phyloP scores from a whole-genome alignment of 2,888 invertebrate genomes.

The Mechanitis messenoides region DNA sequence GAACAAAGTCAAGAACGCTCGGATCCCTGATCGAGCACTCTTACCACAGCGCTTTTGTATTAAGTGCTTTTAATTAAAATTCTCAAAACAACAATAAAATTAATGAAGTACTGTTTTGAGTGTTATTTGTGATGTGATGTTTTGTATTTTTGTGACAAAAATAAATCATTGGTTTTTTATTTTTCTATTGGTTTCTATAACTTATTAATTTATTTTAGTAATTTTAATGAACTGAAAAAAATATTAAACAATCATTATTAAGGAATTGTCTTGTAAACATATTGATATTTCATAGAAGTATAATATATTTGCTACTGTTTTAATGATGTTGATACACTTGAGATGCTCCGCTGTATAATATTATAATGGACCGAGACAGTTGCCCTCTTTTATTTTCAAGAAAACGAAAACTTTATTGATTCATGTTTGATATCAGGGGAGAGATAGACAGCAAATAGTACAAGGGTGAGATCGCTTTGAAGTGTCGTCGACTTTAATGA shows the following conservation, averaged over 20 bases:
- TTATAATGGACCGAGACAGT: slow-evolving; percentile 39
- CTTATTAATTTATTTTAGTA: no score
- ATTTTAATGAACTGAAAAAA: no score
- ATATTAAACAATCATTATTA: no score
- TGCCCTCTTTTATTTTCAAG: slow-evolving; percentile 58
- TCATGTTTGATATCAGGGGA: slow-evolving; percentile 55
- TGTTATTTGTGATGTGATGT: no score
- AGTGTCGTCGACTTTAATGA: slow-evolving; percentile 49
- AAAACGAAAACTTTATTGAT: slow-evolving; percentile 54
- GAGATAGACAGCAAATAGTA: slow-evolving; percentile 31
- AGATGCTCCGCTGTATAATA: slow-evolving; percentile 10
- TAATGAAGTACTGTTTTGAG: slow-evolving; percentile 2
- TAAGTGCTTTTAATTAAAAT: slow-evolving; percentile 19
- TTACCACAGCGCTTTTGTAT: slow-evolving; percentile 15
- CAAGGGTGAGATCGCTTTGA: slow-evolving; percentile 63
- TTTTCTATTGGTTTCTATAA: no score
- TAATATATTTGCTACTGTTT: no score
- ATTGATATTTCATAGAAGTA: no score
- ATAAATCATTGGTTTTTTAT: no score
- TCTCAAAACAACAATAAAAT: slow-evolving; percentile 8
- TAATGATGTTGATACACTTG: no score
- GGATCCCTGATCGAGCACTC: slow-evolving; percentile 22
- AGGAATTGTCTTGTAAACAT: no score
- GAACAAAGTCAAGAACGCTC: slow-evolving; percentile 27
- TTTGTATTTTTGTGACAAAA: no score